phyloP scores from a whole-genome alignment of 2,113 vertebrate species.

The Chamaea fasciata region DNA sequence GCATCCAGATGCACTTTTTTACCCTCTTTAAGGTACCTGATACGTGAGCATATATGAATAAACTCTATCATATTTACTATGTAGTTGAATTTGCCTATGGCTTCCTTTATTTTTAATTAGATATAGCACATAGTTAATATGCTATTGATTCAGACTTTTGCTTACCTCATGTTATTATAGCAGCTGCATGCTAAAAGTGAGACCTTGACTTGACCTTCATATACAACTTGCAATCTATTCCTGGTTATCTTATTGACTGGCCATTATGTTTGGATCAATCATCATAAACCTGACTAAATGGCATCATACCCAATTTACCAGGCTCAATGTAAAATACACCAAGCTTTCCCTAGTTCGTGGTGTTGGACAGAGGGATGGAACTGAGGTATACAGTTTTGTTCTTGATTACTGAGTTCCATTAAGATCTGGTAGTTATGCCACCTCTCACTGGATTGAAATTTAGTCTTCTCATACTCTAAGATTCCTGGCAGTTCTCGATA shows the following conservation, averaged over 20 bases:
- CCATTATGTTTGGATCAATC: constrained; percentile 13
- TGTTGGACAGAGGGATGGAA: not conserved
- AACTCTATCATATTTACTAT: not conserved
- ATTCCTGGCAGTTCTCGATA: not conserved
- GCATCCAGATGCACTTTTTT: not conserved
- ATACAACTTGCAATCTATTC: not conserved
- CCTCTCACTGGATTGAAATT: not conserved
- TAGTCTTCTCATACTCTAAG: not conserved
- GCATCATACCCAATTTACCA: not conserved
- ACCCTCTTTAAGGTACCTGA: not conserved
- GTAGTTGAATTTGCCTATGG: not conserved
- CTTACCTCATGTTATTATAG: not conserved
- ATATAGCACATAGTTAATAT: not conserved
- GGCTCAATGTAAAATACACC: not conserved
- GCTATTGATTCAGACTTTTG: not conserved
- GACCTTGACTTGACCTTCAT: constrained; percentile 10
- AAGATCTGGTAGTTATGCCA: not conserved
- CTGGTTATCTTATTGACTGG: not conserved
- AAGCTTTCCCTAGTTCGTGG: not conserved
- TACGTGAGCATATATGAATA: not conserved
- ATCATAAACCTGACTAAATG: not conserved
- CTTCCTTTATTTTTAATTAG: not conserved
- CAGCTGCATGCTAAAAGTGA: not conserved
- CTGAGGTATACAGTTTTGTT: not conserved
- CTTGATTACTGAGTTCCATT: not conserved